phyloP scores from a whole-genome alignment of 2,888 invertebrate species.

The Cerastis leucographa region DNA sequence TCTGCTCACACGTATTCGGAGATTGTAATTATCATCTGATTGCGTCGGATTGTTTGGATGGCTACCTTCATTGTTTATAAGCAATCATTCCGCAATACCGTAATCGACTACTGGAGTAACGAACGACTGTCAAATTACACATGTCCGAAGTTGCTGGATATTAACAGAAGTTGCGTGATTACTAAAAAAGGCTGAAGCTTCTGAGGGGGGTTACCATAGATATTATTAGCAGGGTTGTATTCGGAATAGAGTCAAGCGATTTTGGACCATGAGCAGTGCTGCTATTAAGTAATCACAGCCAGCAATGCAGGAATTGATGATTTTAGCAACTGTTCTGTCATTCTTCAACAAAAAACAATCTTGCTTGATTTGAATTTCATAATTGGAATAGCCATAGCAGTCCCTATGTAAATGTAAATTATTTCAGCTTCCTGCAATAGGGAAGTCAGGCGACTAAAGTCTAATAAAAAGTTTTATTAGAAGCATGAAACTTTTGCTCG shows the following conservation, averaged over 20 bases:
- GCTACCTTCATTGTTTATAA: constrained; percentile 43
- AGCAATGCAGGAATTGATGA: too few species aligned
- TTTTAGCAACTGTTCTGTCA: background rate
- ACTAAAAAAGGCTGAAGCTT: background rate
- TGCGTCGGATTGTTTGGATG: constrained; percentile 23
- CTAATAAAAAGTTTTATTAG: constrained; percentile 55
- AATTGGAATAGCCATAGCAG: constrained; percentile 31
- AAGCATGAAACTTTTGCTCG: constrained; percentile 36
- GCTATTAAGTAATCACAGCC: background rate
- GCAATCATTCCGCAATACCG: constrained; percentile 15
- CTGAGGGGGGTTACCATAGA: background rate
- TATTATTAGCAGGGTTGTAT: background rate
- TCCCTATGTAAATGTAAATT: constrained; percentile 30
- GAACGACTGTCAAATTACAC: background rate
- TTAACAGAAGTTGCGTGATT: background rate
- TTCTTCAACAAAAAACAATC: background rate
- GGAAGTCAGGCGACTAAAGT: constrained; percentile 30
- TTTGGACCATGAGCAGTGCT: background rate
- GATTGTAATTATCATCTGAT: constrained; percentile 22
- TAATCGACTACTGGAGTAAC: background rate
- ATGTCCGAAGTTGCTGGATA: background rate
- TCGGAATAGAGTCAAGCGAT: background rate
- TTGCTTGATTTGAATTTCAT: constrained; percentile 23
- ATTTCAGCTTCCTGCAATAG: constrained; percentile 35
- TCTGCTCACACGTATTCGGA: constrained; percentile 39